Evolutionary conservation across 2,797 vertebrate species (phyloP).

Genomic region (Falco cherrug): DNA sequence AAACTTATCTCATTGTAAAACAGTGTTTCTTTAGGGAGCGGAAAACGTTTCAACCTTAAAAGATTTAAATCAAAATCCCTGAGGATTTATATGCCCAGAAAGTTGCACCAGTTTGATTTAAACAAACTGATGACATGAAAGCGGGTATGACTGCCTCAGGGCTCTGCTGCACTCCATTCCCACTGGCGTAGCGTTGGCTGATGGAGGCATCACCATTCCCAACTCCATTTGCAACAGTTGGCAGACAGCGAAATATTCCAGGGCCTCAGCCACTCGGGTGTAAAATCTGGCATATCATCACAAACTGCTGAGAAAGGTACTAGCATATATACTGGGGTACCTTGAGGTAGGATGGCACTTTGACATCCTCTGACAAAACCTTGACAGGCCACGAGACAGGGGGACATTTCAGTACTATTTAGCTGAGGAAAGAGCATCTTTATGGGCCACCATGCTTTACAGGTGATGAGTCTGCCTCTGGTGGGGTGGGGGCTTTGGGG

Average conservation of each 20-base stretch:
- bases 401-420: not conserved
- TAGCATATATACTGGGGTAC: not conserved
- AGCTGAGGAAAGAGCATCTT: not conserved
- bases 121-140: not conserved
- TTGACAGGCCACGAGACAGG: not conserved
- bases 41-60: not conserved
- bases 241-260: not conserved
- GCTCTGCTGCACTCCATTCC: accelerated
- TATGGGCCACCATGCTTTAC: not conserved
- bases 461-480: not conserved
- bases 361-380: not conserved
- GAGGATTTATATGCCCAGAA: not conserved
- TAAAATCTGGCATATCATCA: not conserved
- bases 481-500: not conserved
- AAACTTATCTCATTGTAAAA: conserved; percentile 55
- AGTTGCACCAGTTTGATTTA: not conserved
- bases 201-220: not conserved
- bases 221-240: not conserved
- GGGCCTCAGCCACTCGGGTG: not conserved
- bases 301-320: not conserved
- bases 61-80: not conserved
- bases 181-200: accelerated
- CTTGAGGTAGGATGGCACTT: not conserved
- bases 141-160: accelerated
- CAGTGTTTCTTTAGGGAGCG: conserved; percentile 8